Evolutionary conservation across 53 echinoderm and acorn worm species (phyloP), one percentile per base, ranked within the genome.

Genomic region (Mesocentrotus franciscanus): DNA sequence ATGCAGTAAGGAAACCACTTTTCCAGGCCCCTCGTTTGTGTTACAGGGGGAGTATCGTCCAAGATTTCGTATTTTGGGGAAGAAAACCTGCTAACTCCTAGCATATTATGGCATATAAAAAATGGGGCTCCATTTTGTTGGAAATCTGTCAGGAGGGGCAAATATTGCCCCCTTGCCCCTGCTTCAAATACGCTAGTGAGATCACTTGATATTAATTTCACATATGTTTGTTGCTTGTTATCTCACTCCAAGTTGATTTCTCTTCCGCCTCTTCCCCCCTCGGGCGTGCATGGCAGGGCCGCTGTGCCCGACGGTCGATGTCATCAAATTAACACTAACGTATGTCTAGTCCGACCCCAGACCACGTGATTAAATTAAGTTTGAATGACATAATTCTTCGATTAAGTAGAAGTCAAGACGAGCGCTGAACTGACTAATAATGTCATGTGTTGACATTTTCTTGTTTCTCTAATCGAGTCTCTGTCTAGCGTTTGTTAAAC

Each of bases 311-410:
- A 8, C 90, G 90, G 90, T 6, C 90, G 9, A 90, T 90, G 90
- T 60, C 90, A 61, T 91, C 91, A 91, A 91, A 91, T 91, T 91
- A 62, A 66, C 91, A 91, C 64, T 18, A 58, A 91, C 61, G 34
- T 66, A 62, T 91, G 91, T 61, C 61, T 24, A 33, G 30, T 64
- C 29, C 87, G 12, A 87, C 17, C 56, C 34, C 1, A 18, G 30
- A 34, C 18, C 64, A 64, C 35, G 91, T 66, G 91, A 91, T 91
- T 66, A 68, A 91, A 91, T 91, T 91, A 91, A 62, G 12, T 91
- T 91, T 91, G 91, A 91, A 91, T 91, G 91, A 91, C 91, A 91
- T 91, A 61, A 91, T 91, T 91, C 91, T 34, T 62, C 66, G 66
- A 91, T 66, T 91, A 66, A 91, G 35, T 33, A 35, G 91, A 58